These are phyloP conservation scores for Gymnothorax reevesii DNA, from an alignment of 2,797 vertebrate genomes.

Conservation along the genomic window DNA sequence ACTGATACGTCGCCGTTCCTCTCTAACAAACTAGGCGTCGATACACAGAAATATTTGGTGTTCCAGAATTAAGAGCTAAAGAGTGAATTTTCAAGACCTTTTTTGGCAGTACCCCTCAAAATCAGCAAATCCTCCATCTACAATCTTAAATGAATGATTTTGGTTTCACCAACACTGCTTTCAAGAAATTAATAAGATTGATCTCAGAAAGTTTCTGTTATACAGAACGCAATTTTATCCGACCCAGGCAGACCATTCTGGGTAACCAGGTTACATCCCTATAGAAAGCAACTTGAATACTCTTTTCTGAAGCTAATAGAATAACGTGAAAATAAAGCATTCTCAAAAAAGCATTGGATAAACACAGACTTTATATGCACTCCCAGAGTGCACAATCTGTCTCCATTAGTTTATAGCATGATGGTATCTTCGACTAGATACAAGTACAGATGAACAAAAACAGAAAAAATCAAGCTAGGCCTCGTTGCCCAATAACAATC, in stretches of 20 bases:
- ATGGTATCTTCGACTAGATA: not conserved
- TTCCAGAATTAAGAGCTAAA: conserved; percentile 17
- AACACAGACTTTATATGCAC: not conserved
- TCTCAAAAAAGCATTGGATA: not conserved
- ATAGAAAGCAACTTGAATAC: not conserved
- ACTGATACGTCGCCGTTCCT: not conserved
- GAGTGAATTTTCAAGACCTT: not conserved
- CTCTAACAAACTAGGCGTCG: not conserved
- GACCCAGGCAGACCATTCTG: not conserved
- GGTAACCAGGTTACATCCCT: not conserved
- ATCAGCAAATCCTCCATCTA: not conserved
- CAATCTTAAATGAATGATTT: not conserved
- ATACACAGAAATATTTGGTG: not conserved
- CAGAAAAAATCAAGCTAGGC: no score
- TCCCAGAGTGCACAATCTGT: not conserved
- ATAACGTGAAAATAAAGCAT: not conserved
- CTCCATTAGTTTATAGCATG: not conserved
- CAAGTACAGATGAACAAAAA: not conserved
- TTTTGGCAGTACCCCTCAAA: not conserved
- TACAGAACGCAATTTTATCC: not conserved
- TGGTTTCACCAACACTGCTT: not conserved
- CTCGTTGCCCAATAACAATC: no score
- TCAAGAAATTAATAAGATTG: not conserved
- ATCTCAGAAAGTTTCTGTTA: not conserved
- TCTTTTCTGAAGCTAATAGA: not conserved